Conservation (phyloP, 2,888 invertebrate genomes). For the Nomada lathburiana region DNA sequence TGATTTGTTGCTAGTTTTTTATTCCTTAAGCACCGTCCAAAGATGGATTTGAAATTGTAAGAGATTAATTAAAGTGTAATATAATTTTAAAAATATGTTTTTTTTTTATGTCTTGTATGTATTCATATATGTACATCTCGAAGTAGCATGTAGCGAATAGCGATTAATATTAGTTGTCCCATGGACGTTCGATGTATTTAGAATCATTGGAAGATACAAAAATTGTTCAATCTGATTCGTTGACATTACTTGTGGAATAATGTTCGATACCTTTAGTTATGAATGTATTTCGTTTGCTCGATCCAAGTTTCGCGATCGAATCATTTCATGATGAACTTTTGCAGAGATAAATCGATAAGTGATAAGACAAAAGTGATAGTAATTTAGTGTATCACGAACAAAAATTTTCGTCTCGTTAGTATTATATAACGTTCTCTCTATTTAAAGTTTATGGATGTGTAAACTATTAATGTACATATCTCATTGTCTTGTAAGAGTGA, state of each 20-base stretch:
- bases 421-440: constrained; percentile 66
- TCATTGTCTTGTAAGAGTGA: constrained; percentile 46
- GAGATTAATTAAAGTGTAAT: constrained; percentile 11
- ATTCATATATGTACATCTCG: neutral
- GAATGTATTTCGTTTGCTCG: constrained; percentile 13
- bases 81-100: constrained; percentile 2
- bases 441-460: constrained; percentile 70
- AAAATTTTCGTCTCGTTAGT: constrained; percentile 63
- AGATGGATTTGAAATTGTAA: constrained; percentile 26
- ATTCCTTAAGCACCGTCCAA: constrained; percentile 46
- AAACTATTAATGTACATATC: constrained; percentile 56
- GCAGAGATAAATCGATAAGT: constrained; percentile 32
- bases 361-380: constrained; percentile 56
- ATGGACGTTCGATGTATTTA: neutral
- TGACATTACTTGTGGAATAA: constrained; percentile 20
- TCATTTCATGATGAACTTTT: constrained; percentile 4
- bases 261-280: neutral
- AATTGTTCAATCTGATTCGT: neutral
- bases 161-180: constrained; percentile 1
- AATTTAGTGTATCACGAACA: constrained; percentile 32
- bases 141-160: neutral
- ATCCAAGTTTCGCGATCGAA: constrained; percentile 59
- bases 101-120: constrained; percentile 12
- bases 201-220: neutral
- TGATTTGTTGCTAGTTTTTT: constrained; percentile 30